Evolutionary conservation across 1,140 invertebrate genomes (phyloP).

Genomic region (Tyrophagus putrescentiae): DNA sequence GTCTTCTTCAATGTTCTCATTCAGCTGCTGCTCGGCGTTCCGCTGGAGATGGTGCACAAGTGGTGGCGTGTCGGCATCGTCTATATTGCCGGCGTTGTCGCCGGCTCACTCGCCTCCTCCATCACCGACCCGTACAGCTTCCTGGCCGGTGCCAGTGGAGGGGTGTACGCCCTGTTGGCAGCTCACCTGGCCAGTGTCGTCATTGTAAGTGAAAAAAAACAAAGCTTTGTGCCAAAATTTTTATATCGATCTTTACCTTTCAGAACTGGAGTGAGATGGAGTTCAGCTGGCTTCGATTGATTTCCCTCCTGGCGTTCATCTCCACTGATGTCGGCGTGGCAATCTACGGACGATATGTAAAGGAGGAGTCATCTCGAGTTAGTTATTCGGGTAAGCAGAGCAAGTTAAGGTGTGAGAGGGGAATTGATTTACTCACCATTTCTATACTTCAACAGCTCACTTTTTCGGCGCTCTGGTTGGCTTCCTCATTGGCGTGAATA

Average conservation of each 20-base stretch:
- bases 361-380: conserved; percentile 26
- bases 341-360: conserved; percentile 57
- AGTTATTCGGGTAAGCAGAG: no score
- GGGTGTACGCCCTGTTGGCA: conserved; percentile 84
- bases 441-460: conserved; percentile 58
- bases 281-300: conserved; percentile 53
- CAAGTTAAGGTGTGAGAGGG: no score
- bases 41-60: conserved; percentile 85
- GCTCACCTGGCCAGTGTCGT: conserved; percentile 88
- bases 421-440: background rate
- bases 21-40: conserved; percentile 77
- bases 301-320: conserved; percentile 57
- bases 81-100: conserved; percentile 58
- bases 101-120: conserved; percentile 59
- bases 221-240: background rate
- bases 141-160: conserved; percentile 84
- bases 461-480: conserved; percentile 70
- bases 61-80: conserved; percentile 74
- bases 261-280: conserved; percentile 87
- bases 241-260: conserved; percentile 23
- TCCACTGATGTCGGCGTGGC: conserved; percentile 62
- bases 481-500: conserved; percentile 78
- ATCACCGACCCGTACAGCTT: conserved; percentile 68
- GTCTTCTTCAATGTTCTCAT: conserved; percentile 79
- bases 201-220: conserved; percentile 52